phyloP scores from a whole-genome alignment of 2,797 vertebrate species.

The Rhinoraja longicauda region DNA sequence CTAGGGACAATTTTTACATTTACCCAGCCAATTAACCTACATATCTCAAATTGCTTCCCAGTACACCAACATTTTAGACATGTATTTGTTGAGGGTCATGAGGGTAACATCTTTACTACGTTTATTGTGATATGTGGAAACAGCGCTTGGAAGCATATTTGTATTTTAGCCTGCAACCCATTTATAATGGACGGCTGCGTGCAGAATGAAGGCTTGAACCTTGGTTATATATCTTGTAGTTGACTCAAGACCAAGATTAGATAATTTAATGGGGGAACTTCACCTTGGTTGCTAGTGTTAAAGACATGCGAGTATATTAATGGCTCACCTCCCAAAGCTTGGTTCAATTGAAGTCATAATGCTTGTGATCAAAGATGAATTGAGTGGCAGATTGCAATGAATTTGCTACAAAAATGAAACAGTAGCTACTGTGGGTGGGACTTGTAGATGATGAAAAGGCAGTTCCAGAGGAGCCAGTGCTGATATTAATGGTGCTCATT shows the following conservation, averaged over 20 bases:
- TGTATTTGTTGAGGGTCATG: not conserved
- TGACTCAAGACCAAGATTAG: too few relatives aligned
- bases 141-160: not conserved
- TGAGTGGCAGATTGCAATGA: not conserved
- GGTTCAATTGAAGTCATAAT: too few relatives aligned
- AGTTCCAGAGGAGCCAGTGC: not conserved
- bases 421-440: not conserved
- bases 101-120: not conserved
- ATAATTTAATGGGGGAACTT: too few relatives aligned
- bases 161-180: not conserved
- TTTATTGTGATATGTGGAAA: not conserved
- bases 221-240: not conserved
- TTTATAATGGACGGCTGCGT: not conserved
- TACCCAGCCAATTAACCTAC: too few relatives aligned
- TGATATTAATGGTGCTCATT: not conserved
- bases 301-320: too few relatives aligned
- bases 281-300: too few relatives aligned
- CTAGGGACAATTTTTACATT: too few relatives aligned
- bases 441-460: not conserved
- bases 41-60: not conserved
- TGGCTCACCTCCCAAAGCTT: too few relatives aligned
- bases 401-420: not conserved
- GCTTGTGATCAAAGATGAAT: too few relatives aligned
- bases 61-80: not conserved
- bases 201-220: not conserved